phyloP scores from a whole-genome alignment of 2,797 vertebrate genomes.

The Anguilla pacifica region DNA sequence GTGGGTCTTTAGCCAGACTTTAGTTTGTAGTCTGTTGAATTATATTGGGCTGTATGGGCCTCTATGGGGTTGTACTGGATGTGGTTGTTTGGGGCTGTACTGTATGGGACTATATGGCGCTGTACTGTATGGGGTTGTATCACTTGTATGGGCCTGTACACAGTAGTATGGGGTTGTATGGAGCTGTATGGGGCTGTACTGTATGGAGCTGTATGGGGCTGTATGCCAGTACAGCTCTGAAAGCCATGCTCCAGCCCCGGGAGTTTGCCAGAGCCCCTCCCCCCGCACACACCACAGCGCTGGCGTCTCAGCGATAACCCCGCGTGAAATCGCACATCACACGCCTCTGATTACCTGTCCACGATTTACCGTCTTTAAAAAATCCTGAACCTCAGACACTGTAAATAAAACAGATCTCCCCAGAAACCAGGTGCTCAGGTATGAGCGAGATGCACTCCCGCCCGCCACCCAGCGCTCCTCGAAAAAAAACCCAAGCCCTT shows the following conservation, averaged over 20 bases:
- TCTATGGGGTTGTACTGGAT: no score
- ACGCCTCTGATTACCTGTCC: constrained; percentile 72
- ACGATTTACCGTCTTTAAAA: constrained; percentile 70
- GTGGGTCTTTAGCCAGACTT: no score
- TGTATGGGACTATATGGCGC: no score
- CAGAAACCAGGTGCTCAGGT: constrained; percentile 36
- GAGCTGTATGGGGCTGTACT: no score
- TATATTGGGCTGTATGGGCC: no score
- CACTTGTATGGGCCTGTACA: no score
- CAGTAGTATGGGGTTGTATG: no score
- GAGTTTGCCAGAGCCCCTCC: constrained; percentile 70
- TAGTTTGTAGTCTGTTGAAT: no score
- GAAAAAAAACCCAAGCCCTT: constrained; percentile 34
- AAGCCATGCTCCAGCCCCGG: constrained; percentile 66
- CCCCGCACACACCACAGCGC: constrained; percentile 60
- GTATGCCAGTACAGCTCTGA: constrained; percentile 74
- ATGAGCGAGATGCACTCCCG: no score
- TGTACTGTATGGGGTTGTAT: no score
- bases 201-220: not conserved
- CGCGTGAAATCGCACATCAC: constrained; percentile 73
- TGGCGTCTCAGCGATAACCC: constrained; percentile 74
- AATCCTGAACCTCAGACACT: constrained; percentile 62
- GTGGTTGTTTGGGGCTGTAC: no score
- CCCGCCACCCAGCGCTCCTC: not conserved
- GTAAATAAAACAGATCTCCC: constrained; percentile 59